Percentiles rank a stretch among this genome's conserved stretches.
These are phyloP conservation scores for Nematopogon swammerdamellus DNA, from an alignment of 2,888 invertebrate species.

Conservation along the genomic window DNA sequence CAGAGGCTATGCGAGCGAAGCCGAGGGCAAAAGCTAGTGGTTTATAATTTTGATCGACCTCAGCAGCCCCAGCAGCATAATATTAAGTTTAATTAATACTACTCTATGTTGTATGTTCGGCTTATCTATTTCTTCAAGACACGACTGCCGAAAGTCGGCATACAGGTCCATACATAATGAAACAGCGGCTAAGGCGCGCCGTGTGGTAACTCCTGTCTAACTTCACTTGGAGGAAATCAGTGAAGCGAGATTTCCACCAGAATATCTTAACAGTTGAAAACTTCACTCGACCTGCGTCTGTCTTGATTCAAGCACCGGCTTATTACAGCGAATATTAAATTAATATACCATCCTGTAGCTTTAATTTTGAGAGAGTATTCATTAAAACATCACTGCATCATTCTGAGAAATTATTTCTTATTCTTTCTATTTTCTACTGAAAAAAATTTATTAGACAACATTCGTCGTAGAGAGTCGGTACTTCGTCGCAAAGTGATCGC, in stretches of 20 bases:
- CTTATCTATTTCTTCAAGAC: too few species aligned
- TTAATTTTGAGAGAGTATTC: too few species aligned
- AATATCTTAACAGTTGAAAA: slow-evolving; percentile 2
- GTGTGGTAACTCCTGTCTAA: not conserved
- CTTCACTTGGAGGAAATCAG: slow-evolving; percentile 1
- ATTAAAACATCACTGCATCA: slow-evolving; percentile 6
- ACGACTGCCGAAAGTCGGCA: not conserved
- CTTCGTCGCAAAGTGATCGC: slow-evolving; percentile 15
- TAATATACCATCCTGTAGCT: too few species aligned
- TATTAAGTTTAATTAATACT: too few species aligned
- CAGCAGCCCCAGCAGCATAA: too few species aligned
- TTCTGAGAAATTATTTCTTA: not conserved
- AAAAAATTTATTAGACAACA: too few species aligned
- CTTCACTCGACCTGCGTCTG: not conserved
- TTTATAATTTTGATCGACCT: too few species aligned
- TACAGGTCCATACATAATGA: not conserved
- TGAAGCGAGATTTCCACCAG: slow-evolving; percentile 1
- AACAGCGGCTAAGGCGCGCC: not conserved
- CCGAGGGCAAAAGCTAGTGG: too few species aligned
- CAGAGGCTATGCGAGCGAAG: too few species aligned
- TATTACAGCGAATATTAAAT: not conserved
- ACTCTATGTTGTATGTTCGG: too few species aligned
- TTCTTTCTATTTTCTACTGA: too few species aligned
- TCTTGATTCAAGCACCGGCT: not conserved
- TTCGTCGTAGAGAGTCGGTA: slow-evolving; percentile 19